phyloP scores from a whole-genome alignment of 2,113 vertebrate genomes.

The Lepidothrix coronata region DNA sequence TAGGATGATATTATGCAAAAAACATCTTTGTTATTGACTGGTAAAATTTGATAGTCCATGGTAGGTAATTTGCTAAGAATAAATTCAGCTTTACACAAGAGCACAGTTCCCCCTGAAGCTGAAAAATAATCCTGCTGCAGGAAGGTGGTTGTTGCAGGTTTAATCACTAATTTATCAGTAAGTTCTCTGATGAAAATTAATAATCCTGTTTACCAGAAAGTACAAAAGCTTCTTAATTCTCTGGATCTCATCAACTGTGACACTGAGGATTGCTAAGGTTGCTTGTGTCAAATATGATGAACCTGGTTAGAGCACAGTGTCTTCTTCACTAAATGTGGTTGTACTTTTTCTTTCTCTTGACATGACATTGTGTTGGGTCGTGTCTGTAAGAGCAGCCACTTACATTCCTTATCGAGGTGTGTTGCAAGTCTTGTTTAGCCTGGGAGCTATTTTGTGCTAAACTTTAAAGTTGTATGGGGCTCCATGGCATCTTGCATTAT shows the following conservation, averaged over 20 bases:
- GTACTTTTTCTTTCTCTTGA: background rate
- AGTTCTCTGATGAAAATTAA: background rate
- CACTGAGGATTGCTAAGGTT: background rate
- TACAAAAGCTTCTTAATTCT: background rate
- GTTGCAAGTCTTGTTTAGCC: background rate
- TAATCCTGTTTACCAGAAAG: background rate
- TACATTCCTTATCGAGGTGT: background rate
- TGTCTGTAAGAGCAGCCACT: background rate
- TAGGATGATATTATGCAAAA: background rate
- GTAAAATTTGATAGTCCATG: background rate
- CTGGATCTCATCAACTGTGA: background rate
- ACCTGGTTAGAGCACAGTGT: background rate
- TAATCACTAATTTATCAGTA: background rate
- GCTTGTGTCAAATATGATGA: background rate
- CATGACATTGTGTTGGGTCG: accelerated
- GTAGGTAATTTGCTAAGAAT: background rate
- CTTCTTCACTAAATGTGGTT: background rate
- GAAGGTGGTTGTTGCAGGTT: background rate
- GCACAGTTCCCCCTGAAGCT: background rate
- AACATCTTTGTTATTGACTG: background rate
- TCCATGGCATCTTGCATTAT: background rate
- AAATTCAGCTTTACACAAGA: background rate
- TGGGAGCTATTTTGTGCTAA: background rate
- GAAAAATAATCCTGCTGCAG: background rate
- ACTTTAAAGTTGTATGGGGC: background rate